A percentile compares a stretch with the other conserved stretches of the same genome.
Evolutionary conservation across 2,113 vertebrate genomes (phyloP).

Genomic region (Tylochromis polylepis): DNA sequence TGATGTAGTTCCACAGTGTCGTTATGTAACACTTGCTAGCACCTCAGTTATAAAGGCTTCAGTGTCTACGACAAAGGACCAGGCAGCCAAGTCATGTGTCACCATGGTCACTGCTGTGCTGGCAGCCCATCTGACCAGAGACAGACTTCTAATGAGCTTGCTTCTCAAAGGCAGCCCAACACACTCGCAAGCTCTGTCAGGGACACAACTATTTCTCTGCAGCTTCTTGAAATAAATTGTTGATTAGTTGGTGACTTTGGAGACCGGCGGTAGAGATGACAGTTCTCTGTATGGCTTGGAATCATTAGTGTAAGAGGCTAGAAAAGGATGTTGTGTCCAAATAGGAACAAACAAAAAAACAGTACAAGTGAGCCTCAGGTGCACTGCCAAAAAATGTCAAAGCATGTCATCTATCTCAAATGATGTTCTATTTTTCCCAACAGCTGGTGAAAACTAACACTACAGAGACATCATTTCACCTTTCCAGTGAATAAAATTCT

Average conservation of each 20-base stretch:
- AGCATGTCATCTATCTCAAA: neutral
- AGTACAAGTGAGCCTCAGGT: neutral
- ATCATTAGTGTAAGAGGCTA: neutral
- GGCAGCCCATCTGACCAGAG: slow-evolving; percentile 28
- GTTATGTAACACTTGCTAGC: slow-evolving; percentile 22
- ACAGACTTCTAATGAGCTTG: slow-evolving; percentile 43
- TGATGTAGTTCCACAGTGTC: neutral
- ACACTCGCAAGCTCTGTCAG: neutral
- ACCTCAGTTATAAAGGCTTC: slow-evolving; percentile 27
- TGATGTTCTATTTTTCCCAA: neutral
- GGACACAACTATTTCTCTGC: neutral
- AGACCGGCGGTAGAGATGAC: neutral
- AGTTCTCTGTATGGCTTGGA: neutral
- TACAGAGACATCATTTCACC: neutral
- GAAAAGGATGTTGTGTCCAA: neutral
- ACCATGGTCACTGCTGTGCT: slow-evolving; percentile 38
- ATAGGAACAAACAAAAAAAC: neutral
- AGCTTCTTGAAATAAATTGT: neutral
- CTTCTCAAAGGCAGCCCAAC: slow-evolving; percentile 16
- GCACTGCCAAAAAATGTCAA: neutral
- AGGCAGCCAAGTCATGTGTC: slow-evolving; percentile 26
- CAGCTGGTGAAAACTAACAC: neutral
- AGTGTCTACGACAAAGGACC: slow-evolving; percentile 1
- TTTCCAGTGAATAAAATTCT: neutral
- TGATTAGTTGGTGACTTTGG: neutral